phyloP scores from a whole-genome alignment of 2,113 vertebrate genomes.

The Sceloporus undulatus region DNA sequence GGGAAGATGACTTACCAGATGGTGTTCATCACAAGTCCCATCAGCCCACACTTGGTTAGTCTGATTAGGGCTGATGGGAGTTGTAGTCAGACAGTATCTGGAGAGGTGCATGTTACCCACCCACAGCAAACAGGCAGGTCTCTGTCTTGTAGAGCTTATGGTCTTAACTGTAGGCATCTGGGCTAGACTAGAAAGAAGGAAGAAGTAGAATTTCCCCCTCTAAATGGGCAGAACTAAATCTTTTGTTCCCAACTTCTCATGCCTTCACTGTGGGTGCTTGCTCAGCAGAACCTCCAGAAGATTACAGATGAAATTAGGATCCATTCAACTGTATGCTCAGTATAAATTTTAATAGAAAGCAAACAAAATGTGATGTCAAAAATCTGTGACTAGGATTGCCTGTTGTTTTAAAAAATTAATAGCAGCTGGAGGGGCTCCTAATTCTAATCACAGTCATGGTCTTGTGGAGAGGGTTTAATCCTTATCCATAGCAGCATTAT shows the following conservation, averaged over 20 bases:
- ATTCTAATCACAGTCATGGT: background rate
- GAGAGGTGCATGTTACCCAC: background rate
- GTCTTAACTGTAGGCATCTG: background rate
- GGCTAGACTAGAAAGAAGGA: background rate
- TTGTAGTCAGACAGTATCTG: background rate
- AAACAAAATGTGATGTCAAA: background rate
- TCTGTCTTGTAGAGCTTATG: background rate
- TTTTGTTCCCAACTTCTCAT: background rate
- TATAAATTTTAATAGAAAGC: slow-evolving; percentile 1
- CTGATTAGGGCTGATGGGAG: background rate
- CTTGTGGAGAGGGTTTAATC: background rate
- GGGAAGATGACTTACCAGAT: background rate
- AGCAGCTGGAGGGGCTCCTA: background rate
- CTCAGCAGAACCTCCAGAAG: background rate
- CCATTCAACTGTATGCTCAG: background rate
- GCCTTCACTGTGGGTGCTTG: background rate
- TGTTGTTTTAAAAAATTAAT: background rate
- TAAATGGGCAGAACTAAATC: background rate
- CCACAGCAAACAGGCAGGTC: background rate
- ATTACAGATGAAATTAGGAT: background rate
- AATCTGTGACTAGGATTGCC: background rate
- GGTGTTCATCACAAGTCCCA: background rate
- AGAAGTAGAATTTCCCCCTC: background rate
- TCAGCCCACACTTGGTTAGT: background rate
- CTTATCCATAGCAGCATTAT: background rate